phyloP scores from a whole-genome alignment of 2,888 invertebrate species.

The Tyria jacobaeae region DNA sequence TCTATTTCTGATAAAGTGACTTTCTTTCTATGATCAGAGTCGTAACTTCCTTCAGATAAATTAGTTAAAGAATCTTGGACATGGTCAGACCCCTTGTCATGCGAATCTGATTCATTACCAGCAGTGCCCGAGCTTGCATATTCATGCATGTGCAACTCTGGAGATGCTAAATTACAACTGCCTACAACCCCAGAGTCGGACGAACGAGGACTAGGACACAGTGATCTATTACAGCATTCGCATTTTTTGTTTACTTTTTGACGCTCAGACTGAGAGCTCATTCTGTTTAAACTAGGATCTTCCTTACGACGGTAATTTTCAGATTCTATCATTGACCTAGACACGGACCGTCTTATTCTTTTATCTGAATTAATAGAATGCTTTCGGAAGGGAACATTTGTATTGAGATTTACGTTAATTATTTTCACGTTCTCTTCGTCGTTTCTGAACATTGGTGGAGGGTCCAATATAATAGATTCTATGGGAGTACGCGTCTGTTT shows the following conservation, averaged over 20 bases:
- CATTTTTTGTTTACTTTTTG: slow-evolving; percentile 76
- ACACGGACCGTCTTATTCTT: slow-evolving; percentile 79
- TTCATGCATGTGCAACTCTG: slow-evolving; percentile 87
- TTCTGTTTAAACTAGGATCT: slow-evolving; percentile 68
- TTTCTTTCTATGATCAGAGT: slow-evolving; percentile 68
- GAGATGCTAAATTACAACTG: slow-evolving; percentile 91
- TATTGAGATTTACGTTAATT: slow-evolving; percentile 76
- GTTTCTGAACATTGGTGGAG: slow-evolving; percentile 88
- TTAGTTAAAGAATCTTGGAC: slow-evolving; percentile 65
- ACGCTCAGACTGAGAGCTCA: slow-evolving; percentile 81
- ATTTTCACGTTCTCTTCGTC: slow-evolving; percentile 76
- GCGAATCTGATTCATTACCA: slow-evolving; percentile 74
- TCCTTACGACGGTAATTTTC: slow-evolving; percentile 69
- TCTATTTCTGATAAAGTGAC: slow-evolving; percentile 86
- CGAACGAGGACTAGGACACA: slow-evolving; percentile 90
- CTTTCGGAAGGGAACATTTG: slow-evolving; percentile 78
- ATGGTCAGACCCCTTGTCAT: slow-evolving; percentile 67
- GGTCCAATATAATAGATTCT: slow-evolving; percentile 80
- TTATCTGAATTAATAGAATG: slow-evolving; percentile 89
- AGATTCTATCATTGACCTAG: slow-evolving; percentile 79
- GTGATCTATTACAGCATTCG: slow-evolving; percentile 87
- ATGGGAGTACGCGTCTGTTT: slow-evolving; percentile 61
- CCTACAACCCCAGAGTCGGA: slow-evolving; percentile 96
- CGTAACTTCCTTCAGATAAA: slow-evolving; percentile 66
- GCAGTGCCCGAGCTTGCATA: slow-evolving; percentile 61